Evolutionary conservation across 30 jellyfish, hydroid and myxozoan species (phyloP), one percentile per base, ranked within the genome.

Genomic region (Pseudorhiza aurosa): DNA sequence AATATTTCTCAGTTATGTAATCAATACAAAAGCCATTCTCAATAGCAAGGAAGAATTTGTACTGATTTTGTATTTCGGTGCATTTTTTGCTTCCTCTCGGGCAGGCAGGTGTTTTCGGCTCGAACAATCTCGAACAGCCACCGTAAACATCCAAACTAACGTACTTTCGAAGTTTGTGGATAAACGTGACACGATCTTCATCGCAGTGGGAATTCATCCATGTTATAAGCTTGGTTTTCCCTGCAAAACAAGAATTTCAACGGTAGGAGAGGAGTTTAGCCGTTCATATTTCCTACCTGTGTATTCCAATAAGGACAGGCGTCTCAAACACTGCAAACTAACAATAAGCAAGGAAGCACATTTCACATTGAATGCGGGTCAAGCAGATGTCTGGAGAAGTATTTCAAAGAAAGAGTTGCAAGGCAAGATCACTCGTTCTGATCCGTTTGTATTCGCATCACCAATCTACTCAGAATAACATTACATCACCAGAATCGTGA

Each of bases 1-100:
- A 92, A 36, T 85, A 92, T 43, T 92, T 92, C 49, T 92, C 98
- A 19, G 98, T 92, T 2, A 92, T 75, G 88, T 92, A 92, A 36
- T 85, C 98, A 19, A 25, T 74, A 68, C 98, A 92, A 58, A 69
- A 80, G 15, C 96, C 62, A 77, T 92, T 92, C 80, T 92, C 98
- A 24, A 77, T 2, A 22, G 98, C 98, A 17, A 92, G 83, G 77
- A 58, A 86, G 58, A 92, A 92, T 43, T 92, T 92, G 82, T 92
- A 92, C 73, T 71, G 96, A 10, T 76, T 33, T 63, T 65, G 80
- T 7, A 92, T 53, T 26, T 78, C 70, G 8, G 19, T 87, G 59
- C 98, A 92, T 8, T 43, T 46, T 37, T 43, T 33, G 31, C 84
- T 33, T 8, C 43, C 44, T 75, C 92, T 78, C 17, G 83, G 93